Conservation (phyloP, 2,888 invertebrate species). For the Smittia aterrima region DNA sequence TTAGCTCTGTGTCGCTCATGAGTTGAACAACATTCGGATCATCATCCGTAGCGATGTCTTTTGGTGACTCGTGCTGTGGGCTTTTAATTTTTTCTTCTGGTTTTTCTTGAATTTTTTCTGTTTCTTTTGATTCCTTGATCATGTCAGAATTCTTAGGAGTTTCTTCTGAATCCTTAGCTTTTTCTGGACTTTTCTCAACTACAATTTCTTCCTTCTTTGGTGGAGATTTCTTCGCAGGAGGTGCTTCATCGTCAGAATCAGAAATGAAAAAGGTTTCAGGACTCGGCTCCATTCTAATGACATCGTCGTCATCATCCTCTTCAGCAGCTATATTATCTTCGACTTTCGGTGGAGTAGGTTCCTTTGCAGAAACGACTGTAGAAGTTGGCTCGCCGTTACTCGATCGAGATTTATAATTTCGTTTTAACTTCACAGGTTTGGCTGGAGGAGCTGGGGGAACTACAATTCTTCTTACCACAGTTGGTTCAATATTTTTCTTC, state of each 20-base stretch:
- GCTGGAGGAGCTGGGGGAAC: background rate
- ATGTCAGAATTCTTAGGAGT: background rate
- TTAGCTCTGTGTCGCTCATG: constrained; percentile 27
- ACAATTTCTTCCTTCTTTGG: background rate
- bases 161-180: background rate
- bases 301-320: constrained; percentile 49
- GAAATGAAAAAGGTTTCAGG: constrained; percentile 59
- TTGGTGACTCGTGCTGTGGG: constrained; percentile 46
- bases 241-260: constrained; percentile 49
- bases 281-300: constrained; percentile 51
- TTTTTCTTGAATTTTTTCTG: constrained; percentile 52
- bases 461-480: background rate
- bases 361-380: background rate
- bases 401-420: constrained; percentile 4
- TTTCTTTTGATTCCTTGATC: background rate
- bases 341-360: background rate
- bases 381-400: background rate
- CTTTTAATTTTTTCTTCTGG: constrained; percentile 54
- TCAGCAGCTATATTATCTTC: background rate
- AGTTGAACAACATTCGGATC: background rate
- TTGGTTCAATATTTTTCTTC: background rate
- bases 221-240: background rate
- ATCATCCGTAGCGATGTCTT: constrained; percentile 5
- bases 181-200: background rate
- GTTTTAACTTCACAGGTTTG: constrained; percentile 7